Evolutionary conservation across 1,140 invertebrate species (phyloP), one percentile per base, ranked within the genome.

Genomic region (Aporrectodea caliginosa): DNA sequence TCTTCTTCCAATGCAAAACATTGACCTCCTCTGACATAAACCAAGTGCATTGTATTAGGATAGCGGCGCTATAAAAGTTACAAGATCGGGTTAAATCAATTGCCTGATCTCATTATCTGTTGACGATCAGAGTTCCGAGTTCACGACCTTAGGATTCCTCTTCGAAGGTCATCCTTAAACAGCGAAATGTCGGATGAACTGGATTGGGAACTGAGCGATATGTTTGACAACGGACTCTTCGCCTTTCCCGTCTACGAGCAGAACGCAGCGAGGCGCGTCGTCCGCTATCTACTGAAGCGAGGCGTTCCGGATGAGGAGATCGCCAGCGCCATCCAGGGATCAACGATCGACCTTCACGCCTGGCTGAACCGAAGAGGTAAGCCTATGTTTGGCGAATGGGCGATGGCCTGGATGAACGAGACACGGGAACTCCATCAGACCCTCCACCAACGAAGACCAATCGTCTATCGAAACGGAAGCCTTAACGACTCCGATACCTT

Each of bases 141-240:
- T n/a, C n/a, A n/a, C n/a, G n/a, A n/a, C n/a, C n/a, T n/a, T n/a
- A n/a, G n/a, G n/a, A n/a, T n/a, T n/a, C n/a, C n/a, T n/a, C n/a
- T n/a, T n/a, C n/a, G n/a, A n/a, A n/a, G n/a, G n/a, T n/a, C n/a
- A n/a, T n/a, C n/a, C n/a, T n/a, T n/a, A n/a, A n/a, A n/a, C n/a
- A n/a, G n/a, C n/a, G n/a, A n/a, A n/a, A 79, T 79, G 78, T 79
- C 78, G 16, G 78, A 76, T n/a, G 78, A 79, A 58, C 73, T 79
- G 2, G 78, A 79, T 27, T 79, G 78, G 78, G 78, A 79, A 29
- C 35, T 79, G 27, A 58, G 16, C n/a, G 78, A 79, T 27, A 74
- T 79, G 1, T 79, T 79, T 29, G 78, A 79, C 30, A 75, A 34
- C 29, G 78, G 71, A 16, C 35, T 68, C 35, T 79, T 79, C 30